Evolutionary conservation across 64 coral and sea anemone genomes (phyloP).

Genomic region (Porites australiensis): DNA sequence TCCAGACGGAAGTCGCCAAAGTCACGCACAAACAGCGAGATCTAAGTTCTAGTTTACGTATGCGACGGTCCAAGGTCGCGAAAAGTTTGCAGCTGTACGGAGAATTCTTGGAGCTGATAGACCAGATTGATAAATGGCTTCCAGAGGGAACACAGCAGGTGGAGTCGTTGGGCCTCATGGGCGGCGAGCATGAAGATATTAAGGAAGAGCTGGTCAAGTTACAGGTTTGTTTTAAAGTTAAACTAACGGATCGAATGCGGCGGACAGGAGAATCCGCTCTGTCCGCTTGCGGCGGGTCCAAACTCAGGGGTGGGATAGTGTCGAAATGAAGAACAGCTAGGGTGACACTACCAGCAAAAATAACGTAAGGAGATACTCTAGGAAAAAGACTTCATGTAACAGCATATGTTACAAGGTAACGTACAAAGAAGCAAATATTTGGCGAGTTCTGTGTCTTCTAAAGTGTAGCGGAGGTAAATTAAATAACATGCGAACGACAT

Average conservation of each 20-base stretch:
- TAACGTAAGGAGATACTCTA: too few species aligned
- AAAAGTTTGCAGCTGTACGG: conserved; percentile 81
- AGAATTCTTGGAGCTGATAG: conserved; percentile 76
- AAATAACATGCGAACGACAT: too few species aligned
- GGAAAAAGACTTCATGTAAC: too few species aligned
- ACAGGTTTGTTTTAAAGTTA: conserved; percentile 37
- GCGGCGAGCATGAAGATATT: conserved; percentile 79
- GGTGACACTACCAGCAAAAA: too few species aligned
- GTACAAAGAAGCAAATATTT: too few species aligned
- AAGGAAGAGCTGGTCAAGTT: conserved; percentile 77
- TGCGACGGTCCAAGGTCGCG: conserved; percentile 68
- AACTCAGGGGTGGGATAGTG: too few species aligned
- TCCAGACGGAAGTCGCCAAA: conserved; percentile 89
- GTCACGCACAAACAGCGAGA: conserved; percentile 79
- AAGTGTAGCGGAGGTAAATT: too few species aligned
- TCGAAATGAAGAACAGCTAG: too few species aligned
- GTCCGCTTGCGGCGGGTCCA: too few species aligned
- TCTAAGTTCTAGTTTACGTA: conserved; percentile 77
- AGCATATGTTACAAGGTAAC: too few species aligned
- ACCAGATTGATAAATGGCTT: conserved; percentile 79
- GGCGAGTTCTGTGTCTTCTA: too few species aligned
- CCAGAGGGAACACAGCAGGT: conserved; percentile 65
- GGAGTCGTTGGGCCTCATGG: conserved; percentile 27
- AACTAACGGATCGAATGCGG: not conserved
- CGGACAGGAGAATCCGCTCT: too few species aligned